Conservation (phyloP, 2,113 vertebrate species). For the Prunella fulvescens region DNA sequence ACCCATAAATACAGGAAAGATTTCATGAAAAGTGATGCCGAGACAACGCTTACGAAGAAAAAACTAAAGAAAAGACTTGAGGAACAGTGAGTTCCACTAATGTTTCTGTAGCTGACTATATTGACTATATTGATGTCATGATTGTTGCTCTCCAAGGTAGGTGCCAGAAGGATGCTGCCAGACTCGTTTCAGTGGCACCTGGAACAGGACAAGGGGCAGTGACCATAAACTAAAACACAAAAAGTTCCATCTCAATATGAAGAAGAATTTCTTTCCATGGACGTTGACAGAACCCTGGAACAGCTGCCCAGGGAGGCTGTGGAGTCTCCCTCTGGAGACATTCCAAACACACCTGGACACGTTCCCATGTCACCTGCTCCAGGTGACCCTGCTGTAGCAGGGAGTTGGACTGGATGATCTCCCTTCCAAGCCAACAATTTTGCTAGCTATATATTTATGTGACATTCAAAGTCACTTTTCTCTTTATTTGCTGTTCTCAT, state of each 20-base stretch:
- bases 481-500: accelerated
- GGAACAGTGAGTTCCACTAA: constrained; percentile 81
- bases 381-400: not conserved
- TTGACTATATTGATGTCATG: not conserved
- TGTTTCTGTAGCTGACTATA: not conserved
- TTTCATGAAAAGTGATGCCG: constrained; percentile 78
- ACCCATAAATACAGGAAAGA: constrained; percentile 83
- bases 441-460: not conserved
- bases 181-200: not conserved
- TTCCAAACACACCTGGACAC: not conserved
- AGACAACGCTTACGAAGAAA: constrained; percentile 77
- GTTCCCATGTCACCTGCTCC: not conserved
- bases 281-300: not conserved
- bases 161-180: not conserved
- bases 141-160: not conserved
- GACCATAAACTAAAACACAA: not conserved
- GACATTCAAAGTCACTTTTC: accelerated
- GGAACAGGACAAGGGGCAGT: not conserved
- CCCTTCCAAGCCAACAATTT: not conserved
- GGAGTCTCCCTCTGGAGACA: not conserved
- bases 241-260: not conserved
- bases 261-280: not conserved
- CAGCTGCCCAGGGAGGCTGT: not conserved
- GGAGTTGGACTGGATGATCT: not conserved
- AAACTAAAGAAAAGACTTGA: constrained; percentile 84